Evolutionary conservation across 2,113 vertebrate genomes (phyloP), one percentile per base, ranked within the genome.

Genomic region (Pteruthius melanotis): DNA sequence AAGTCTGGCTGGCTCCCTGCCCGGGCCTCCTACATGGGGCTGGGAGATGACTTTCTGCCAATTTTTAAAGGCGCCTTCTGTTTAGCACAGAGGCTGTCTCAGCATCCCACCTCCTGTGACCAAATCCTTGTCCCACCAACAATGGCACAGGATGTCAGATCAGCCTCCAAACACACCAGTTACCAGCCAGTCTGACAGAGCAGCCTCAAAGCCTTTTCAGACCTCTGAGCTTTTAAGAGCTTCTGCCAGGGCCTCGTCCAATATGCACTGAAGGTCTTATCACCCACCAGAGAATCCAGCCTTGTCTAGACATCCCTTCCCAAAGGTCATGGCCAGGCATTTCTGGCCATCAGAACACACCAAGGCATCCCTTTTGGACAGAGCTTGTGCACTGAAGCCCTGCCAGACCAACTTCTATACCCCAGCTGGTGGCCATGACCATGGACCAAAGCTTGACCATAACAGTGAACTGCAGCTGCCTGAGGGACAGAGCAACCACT

Each of bases 1-100:
- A 72, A 71, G 72, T 52, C 53, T 80, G 72, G 28, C 15, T 91
- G 84, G 61, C 53, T 90, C 42, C 61, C 37, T 4, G 63, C 66
- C 66, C 0, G 0, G 65, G 49, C 70, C 53, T 90, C 82, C 90
- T 77, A 16, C 1, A 0, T 35, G 75, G 53, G 53, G 40, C 27
- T 80, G n/a, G 26, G 63, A 90, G 40, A 83, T 12, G 35, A 77
- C 33, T 63, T 78, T 44, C 54, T 90, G 75, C 30, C 82, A 26
- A 2, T 35, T 75, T 93, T 50, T 72, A 63, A 78, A n/a, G 57
- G n/a, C 0, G 0, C 28, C 21, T 60, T 78, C 74, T 80, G 59
- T 71, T 85, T 66, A 8, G 8, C 47, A 69, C 0, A 0, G 50
- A 69, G 63, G 14, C 23, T 65, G 21, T 77, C 42, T 53, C 3